Percentiles rank a stretch among this genome's conserved stretches.
phyloP scores from a whole-genome alignment of 2,888 invertebrate species.

The Rhyacophila evoluta region DNA sequence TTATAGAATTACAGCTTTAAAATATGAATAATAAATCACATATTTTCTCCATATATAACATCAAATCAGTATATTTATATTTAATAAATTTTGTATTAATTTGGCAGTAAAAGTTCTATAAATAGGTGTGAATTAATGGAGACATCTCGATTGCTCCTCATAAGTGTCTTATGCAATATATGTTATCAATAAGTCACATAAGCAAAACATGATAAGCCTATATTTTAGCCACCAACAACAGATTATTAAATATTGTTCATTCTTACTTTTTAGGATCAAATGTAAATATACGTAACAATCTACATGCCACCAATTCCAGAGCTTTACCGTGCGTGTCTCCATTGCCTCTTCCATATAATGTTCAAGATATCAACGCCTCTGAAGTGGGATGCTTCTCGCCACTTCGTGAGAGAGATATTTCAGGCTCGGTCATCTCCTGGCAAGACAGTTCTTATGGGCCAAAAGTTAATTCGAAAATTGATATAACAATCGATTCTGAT shows the following conservation, averaged over 20 bases:
- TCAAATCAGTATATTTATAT: too few relatives aligned
- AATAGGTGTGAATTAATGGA: background rate
- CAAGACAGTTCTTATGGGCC: constrained; percentile 57
- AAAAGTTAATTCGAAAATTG: constrained; percentile 57
- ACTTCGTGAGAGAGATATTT: constrained; percentile 74
- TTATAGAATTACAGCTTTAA: too few relatives aligned
- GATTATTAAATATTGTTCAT: too few relatives aligned
- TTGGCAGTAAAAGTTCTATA: background rate
- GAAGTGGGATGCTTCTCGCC: constrained; percentile 77
- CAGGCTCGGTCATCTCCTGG: constrained; percentile 71
- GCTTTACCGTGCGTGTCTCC: constrained; percentile 69
- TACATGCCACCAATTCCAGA: constrained; percentile 66
- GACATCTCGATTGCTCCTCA: background rate
- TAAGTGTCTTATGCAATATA: too few relatives aligned
- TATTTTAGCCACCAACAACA: too few relatives aligned
- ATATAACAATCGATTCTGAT: constrained; percentile 65
- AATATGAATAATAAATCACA: too few relatives aligned
- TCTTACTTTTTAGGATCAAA: constrained; percentile 44
- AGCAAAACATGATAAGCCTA: too few relatives aligned
- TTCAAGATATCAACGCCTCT: constrained; percentile 73
- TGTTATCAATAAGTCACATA: too few relatives aligned
- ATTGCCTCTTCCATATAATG: constrained; percentile 73
- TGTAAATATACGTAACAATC: constrained; percentile 57
- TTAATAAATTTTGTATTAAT: too few relatives aligned
- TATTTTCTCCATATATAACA: too few relatives aligned